These are phyloP conservation scores for Gymnocypris eckloni DNA, from an alignment of 2,797 vertebrate genomes.

Conservation along the genomic window DNA sequence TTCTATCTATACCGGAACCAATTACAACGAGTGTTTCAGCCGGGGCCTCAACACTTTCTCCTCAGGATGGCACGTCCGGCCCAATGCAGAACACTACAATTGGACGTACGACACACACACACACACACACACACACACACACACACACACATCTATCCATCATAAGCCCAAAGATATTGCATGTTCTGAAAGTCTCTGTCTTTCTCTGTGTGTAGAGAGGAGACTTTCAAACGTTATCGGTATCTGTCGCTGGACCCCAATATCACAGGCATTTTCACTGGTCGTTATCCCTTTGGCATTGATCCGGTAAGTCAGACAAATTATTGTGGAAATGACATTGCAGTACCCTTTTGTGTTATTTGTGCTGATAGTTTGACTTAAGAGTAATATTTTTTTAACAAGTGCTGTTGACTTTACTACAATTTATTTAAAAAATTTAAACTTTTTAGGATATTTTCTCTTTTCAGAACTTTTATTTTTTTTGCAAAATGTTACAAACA, in stretches of 20 bases:
- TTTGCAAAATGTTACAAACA: too few relatives aligned
- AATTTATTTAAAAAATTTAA: too few relatives aligned
- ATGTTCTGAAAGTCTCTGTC: background rate
- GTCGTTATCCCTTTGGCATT: slow-evolving; percentile 85
- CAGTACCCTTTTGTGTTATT: background rate
- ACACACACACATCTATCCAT: background rate
- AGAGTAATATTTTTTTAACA: background rate
- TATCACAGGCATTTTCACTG: slow-evolving; percentile 80
- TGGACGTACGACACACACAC: slow-evolving; percentile 75
- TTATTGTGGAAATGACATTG: background rate
- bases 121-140: too few relatives aligned
- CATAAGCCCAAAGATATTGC: background rate
- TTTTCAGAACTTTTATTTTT: too few relatives aligned
- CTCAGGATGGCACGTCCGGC: slow-evolving; percentile 80
- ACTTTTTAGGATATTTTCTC: too few relatives aligned
- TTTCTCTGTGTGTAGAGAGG: slow-evolving; percentile 45
- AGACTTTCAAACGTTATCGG: slow-evolving; percentile 50
- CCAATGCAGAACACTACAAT: slow-evolving; percentile 75
- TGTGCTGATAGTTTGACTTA: background rate
- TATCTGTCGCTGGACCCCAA: slow-evolving; percentile 80
- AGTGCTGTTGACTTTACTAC: too few relatives aligned
- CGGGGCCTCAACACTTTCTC: slow-evolving; percentile 77
- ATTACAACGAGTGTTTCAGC: slow-evolving; percentile 89
- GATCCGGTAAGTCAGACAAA: slow-evolving; percentile 79
- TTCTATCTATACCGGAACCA: slow-evolving; percentile 86